Percentiles rank a stretch among this genome's conserved stretches.
phyloP scores from a whole-genome alignment of 2,113 vertebrate species.

The Pseudopipra pipra region DNA sequence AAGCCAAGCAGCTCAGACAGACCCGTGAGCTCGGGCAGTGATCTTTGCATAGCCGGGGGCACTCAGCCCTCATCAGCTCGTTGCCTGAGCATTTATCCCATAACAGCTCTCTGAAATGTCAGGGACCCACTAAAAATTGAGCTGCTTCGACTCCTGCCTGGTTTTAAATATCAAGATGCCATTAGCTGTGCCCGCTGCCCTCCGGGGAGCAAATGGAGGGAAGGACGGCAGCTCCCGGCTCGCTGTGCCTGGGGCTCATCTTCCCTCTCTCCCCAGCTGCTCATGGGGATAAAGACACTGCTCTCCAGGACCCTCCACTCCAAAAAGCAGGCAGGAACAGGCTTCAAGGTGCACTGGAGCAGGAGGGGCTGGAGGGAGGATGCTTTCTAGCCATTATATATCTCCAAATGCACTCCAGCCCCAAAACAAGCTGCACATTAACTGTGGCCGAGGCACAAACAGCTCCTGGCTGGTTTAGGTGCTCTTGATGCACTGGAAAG shows the following conservation, averaged over 20 bases:
- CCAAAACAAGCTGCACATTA: not conserved
- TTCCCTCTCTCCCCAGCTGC: not conserved
- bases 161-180: conserved; percentile 48
- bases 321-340: not conserved
- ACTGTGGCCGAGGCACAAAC: not conserved
- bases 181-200: not conserved
- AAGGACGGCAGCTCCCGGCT: not conserved
- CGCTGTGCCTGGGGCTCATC: not conserved
- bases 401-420: not conserved
- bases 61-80: not conserved
- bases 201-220: not conserved
- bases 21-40: not conserved
- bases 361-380: not conserved
- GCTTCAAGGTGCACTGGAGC: not conserved
- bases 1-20: not conserved
- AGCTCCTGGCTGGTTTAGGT: not conserved
- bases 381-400: not conserved
- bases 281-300: not conserved
- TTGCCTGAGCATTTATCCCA: not conserved
- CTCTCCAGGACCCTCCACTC: not conserved
- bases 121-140: not conserved
- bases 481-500: not conserved
- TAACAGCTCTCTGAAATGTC: conserved; percentile 26
- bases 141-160: not conserved
- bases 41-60: not conserved